These are phyloP conservation scores for Sphinx pinastri DNA, from an alignment of 2,888 invertebrate genomes.

Conservation along the genomic window DNA sequence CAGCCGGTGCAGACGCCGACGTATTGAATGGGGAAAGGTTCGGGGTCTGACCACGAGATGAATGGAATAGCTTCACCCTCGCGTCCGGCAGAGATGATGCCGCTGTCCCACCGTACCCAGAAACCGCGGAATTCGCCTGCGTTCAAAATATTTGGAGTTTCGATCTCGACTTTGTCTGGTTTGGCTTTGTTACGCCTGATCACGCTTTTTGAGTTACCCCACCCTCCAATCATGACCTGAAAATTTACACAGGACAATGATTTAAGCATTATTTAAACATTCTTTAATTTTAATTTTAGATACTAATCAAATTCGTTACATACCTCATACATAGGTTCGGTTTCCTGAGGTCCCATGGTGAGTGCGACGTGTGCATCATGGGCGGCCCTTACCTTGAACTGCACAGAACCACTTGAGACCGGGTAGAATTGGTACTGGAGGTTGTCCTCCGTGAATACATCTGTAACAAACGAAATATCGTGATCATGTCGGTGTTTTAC, in stretches of 20 bases:
- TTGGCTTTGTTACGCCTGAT: constrained; percentile 91
- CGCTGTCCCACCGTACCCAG: constrained; percentile 92
- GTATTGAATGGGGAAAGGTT: constrained; percentile 88
- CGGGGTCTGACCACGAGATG: constrained; percentile 88
- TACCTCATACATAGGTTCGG: constrained; percentile 92
- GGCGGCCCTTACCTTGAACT: constrained; percentile 90
- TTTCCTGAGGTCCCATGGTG: constrained; percentile 87
- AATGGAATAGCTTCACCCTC: constrained; percentile 90
- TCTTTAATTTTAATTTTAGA: neutral
- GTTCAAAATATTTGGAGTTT: constrained; percentile 89
- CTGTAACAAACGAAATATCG: constrained; percentile 76
- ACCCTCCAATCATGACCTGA: constrained; percentile 93
- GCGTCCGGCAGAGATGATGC: constrained; percentile 87
- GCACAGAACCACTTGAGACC: constrained; percentile 86
- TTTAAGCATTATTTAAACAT: neutral
- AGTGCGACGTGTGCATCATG: constrained; percentile 95
- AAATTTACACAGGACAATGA: constrained; percentile 6
- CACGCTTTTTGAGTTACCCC: constrained; percentile 93
- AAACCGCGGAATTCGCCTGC: constrained; percentile 91
- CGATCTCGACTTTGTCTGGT: constrained; percentile 88
- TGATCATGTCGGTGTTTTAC: constrained; percentile 1
- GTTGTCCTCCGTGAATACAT: constrained; percentile 90
- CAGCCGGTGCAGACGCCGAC: constrained; percentile 94
- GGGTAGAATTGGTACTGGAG: constrained; percentile 93
- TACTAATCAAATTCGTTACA: neutral